phyloP scores from a whole-genome alignment of 2,888 invertebrate species.

The Erebia ligea region DNA sequence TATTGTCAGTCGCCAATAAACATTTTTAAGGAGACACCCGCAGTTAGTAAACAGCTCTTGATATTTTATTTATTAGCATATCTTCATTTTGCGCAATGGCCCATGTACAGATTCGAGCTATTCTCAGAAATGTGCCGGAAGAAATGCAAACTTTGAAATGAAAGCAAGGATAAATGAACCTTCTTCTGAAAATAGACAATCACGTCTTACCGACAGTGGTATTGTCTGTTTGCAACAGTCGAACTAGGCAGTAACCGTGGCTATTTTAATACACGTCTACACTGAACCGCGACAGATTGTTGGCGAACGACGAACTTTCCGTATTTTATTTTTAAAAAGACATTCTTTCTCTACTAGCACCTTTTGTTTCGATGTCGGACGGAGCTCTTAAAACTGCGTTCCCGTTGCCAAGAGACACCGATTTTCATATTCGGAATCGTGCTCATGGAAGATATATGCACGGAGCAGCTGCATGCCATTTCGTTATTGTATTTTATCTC shows the following conservation, averaged over 20 bases:
- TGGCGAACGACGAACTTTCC: slow-evolving; percentile 69
- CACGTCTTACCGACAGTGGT: slow-evolving; percentile 25
- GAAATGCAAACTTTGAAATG: slow-evolving; percentile 2
- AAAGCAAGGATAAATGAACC: slow-evolving; percentile 24
- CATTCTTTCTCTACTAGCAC: slow-evolving; percentile 57
- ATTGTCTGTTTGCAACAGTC: slow-evolving; percentile 50
- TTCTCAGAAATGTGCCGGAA: background rate
- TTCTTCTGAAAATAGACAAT: slow-evolving; percentile 35
- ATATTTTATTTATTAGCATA: too few species aligned
- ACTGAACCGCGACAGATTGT: slow-evolving; percentile 69
- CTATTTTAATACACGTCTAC: slow-evolving; percentile 44
- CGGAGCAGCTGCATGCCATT: slow-evolving; percentile 24
- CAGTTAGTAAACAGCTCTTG: too few species aligned
- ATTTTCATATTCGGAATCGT: slow-evolving; percentile 30
- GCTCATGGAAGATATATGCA: slow-evolving; percentile 30
- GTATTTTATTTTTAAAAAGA: slow-evolving; percentile 76
- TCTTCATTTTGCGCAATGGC: too few species aligned
- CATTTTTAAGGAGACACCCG: too few species aligned
- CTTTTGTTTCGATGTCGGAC: slow-evolving; percentile 64
- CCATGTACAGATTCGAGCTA: background rate
- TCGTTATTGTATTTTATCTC: slow-evolving; percentile 26
- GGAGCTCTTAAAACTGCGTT: slow-evolving; percentile 37
- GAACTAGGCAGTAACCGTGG: slow-evolving; percentile 51
- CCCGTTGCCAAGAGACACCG: slow-evolving; percentile 40
- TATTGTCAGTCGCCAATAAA: too few species aligned